These are phyloP conservation scores for Candidula unifasciata DNA, from an alignment of 2,888 invertebrate species.

Conservation along the genomic window DNA sequence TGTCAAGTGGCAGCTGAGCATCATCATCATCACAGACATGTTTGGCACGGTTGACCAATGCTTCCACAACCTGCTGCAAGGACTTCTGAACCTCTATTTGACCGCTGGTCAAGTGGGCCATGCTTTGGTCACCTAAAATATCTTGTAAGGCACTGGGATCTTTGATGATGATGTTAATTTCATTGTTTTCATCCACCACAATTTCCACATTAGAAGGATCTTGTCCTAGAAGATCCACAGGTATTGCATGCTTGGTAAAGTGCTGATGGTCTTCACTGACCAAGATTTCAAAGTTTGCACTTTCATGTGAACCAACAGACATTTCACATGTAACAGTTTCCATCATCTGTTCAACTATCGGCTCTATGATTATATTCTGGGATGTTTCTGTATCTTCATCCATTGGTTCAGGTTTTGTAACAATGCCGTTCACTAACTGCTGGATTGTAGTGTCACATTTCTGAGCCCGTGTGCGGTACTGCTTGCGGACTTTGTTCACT, in stretches of 20 bases:
- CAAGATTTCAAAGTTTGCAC: conserved; percentile 43
- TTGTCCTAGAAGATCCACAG: conserved; percentile 33
- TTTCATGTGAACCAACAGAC: conserved; percentile 20
- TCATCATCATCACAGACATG: conserved; percentile 23
- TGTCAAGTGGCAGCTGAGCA: conserved; percentile 5
- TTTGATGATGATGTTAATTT: conserved; percentile 51
- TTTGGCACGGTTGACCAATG: conserved; percentile 32
- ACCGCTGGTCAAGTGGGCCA: not conserved
- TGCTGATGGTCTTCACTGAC: conserved; percentile 43
- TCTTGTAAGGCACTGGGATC: conserved; percentile 40
- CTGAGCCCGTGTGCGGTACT: conserved; percentile 45
- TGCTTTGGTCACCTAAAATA: conserved; percentile 7
- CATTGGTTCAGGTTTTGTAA: conserved; percentile 43
- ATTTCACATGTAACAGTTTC: conserved; percentile 30
- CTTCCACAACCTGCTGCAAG: conserved; percentile 36
- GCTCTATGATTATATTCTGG: conserved; percentile 44
- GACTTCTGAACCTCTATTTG: conserved; percentile 25
- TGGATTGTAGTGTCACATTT: conserved; percentile 46
- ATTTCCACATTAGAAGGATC: conserved; percentile 47
- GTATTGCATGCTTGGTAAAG: conserved; percentile 40
- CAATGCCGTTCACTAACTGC: conserved; percentile 42
- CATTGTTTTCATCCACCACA: conserved; percentile 52
- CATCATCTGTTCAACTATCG: conserved; percentile 36
- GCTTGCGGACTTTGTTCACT: conserved; percentile 39
- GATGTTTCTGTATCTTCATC: conserved; percentile 34